A percentile compares a stretch with the other conserved stretches of the same genome.
Evolutionary conservation across 2,797 vertebrate species (phyloP).

Genomic region (Sternotherus odoratus): DNA sequence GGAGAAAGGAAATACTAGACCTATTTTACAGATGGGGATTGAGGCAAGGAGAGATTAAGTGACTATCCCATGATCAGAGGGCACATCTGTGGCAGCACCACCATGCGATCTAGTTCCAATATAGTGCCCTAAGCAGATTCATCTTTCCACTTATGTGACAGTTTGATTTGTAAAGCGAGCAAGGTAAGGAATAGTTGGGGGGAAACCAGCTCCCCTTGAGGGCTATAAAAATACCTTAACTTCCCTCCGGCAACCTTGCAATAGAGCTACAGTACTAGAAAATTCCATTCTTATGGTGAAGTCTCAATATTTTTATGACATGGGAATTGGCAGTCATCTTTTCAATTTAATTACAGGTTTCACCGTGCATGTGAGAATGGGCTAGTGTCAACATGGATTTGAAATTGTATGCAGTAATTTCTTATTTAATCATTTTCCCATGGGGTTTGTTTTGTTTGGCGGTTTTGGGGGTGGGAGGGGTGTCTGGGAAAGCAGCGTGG

Average conservation of each 20-base stretch:
- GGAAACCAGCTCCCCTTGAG: background rate
- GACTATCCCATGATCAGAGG: background rate
- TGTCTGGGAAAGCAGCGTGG: background rate
- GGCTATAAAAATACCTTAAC: background rate
- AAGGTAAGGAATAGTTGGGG: background rate
- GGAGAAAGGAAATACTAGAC: background rate
- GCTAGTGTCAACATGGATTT: conserved; percentile 2
- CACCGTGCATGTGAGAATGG: background rate
- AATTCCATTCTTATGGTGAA: background rate
- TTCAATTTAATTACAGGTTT: conserved; percentile 64
- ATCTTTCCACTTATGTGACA: background rate
- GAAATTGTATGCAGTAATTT: background rate
- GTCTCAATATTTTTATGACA: conserved; percentile 61
- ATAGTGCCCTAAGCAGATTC: accelerated
- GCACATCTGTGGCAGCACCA: accelerated
- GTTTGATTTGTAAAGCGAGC: background rate
- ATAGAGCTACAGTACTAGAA: conserved; percentile 23
- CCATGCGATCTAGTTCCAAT: accelerated
- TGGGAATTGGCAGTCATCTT: conserved; percentile 48
- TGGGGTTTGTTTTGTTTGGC: background rate
- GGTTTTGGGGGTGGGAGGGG: too few relatives aligned
- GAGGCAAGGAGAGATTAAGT: accelerated
- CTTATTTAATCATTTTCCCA: conserved; percentile 26
- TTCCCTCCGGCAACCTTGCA: background rate
- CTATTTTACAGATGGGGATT: background rate